Evolutionary conservation across 1,140 invertebrate species (phyloP), one percentile per base, ranked within the genome.

Genomic region (Euwallacea fornicatus): DNA sequence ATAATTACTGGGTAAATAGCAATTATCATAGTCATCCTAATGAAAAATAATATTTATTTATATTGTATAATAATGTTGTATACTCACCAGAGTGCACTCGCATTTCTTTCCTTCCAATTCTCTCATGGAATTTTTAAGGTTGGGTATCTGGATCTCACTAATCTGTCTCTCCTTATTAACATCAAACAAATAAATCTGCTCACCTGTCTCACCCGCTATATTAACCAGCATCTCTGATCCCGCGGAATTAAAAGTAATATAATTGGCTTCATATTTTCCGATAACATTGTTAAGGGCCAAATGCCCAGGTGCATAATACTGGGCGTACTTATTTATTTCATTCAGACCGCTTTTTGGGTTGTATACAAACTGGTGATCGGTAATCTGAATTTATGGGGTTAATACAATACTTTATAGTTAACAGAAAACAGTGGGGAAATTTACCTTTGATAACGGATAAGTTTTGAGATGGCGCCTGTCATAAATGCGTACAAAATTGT

Each of bases 151-250:
- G 10, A 81, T 60, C 69, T 79, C 76, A 64, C 76, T 75, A 10
- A 79, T 71, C 54, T 82, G 79, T 44, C 77, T 80, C 9, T 81
- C 77, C 65, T 83, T 81, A 71, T 85, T 85, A 33, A 88, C 83
- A 83, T 98, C 92, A 84, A 95, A 98, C 9, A 98, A 83, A 82
- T 98, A 98, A 75, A 98, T 92, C 80, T 98, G 96, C 82, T 98
- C 96, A 33, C 21, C 21, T 33, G 21, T 4, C 21, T 33, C 21
- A 11, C 93, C 93, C n/a, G 96, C 95, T 77, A 98, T 87, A 82
- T 98, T 98, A 7, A 96, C 96, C 8, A 99, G 85, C 53, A 99
- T 84, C 80, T 98, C 95, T 43, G 88, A 90, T 6, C 96, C 96
- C 80, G 93, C 89, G 11, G 91, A 86, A 80, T 93, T 94, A 82